A percentile compares a stretch with the other conserved stretches of the same genome.
phyloP scores from a whole-genome alignment of 1,140 invertebrate species.

The Carposina sasakii region DNA sequence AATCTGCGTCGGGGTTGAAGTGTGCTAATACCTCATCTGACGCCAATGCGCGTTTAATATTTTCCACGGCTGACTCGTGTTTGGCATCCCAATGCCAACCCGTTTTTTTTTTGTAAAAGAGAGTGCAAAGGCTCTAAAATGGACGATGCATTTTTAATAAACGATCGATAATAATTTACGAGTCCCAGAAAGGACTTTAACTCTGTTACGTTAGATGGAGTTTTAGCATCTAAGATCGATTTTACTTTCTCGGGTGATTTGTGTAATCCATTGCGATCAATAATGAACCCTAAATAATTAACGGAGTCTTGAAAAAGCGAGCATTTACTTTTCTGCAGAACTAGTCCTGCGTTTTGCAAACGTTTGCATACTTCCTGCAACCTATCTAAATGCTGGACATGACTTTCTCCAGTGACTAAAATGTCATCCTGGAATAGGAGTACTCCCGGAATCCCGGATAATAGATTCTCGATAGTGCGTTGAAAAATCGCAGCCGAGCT shows the following conservation, averaged over 20 bases:
- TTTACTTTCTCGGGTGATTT: conserved; percentile 48
- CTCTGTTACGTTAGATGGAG: conserved; percentile 39
- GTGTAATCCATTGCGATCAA: conserved; percentile 30
- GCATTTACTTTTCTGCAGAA: conserved; percentile 25
- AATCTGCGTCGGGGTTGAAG: conserved; percentile 36
- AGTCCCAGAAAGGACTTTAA: conserved; percentile 58
- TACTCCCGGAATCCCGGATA: conserved; percentile 20
- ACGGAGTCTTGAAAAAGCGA: conserved; percentile 33
- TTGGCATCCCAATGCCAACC: conserved; percentile 15
- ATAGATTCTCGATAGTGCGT: conserved; percentile 28
- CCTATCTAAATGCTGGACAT: conserved; percentile 26
- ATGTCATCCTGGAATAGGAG: conserved; percentile 1
- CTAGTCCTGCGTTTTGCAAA: conserved; percentile 18
- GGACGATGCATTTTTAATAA: conserved; percentile 43
- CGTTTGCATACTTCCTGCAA: conserved; percentile 7
- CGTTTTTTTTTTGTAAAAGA: conserved; percentile 22
- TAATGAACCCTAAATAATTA: conserved; percentile 38
- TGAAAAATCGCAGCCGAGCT: conserved; percentile 28
- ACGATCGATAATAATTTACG: conserved; percentile 57
- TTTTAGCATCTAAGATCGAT: conserved; percentile 32
- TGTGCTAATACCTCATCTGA: conserved; percentile 34
- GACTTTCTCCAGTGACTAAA: conserved; percentile 24
- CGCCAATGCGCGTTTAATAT: conserved; percentile 26
- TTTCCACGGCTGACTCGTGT: conserved; percentile 23
- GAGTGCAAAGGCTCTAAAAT: conserved; percentile 33